phyloP scores from a whole-genome alignment of 2,888 invertebrate species.

The Parnassius orleans region DNA sequence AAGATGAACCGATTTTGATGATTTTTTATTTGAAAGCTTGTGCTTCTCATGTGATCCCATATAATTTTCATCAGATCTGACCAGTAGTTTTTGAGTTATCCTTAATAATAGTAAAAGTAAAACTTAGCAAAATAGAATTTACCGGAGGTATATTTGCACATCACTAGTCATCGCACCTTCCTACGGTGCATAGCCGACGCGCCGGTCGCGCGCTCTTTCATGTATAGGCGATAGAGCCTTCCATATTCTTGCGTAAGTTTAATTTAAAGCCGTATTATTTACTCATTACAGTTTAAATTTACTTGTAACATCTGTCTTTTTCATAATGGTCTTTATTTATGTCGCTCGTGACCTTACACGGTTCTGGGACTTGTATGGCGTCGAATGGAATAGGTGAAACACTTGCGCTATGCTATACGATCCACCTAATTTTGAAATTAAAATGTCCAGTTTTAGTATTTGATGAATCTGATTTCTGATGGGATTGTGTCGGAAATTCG shows the following conservation, averaged over 20 bases:
- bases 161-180: not conserved
- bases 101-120: too few species aligned
- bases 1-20: too few species aligned
- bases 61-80: too few species aligned
- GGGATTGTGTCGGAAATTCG: not conserved
- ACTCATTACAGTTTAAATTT: slow-evolving; percentile 39
- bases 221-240: slow-evolving; percentile 1
- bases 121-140: too few species aligned
- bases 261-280: slow-evolving; percentile 38
- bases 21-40: too few species aligned
- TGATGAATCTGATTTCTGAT: slow-evolving; percentile 27
- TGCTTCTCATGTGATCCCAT: too few species aligned
- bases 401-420: slow-evolving; percentile 31
- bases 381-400: slow-evolving; percentile 61
- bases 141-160: not conserved
- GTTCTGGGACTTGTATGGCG: slow-evolving; percentile 56
- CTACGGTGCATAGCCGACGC: not conserved
- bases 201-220: slow-evolving; percentile 5
- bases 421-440: slow-evolving; percentile 20
- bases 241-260: slow-evolving; percentile 20
- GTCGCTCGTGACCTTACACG: slow-evolving; percentile 72
- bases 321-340: slow-evolving; percentile 67
- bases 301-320: slow-evolving; percentile 27
- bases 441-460: slow-evolving; percentile 26
- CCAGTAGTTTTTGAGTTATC: too few species aligned